These are phyloP conservation scores for Chaetops frenatus DNA, from an alignment of 2,113 vertebrate species.

Conservation along the genomic window DNA sequence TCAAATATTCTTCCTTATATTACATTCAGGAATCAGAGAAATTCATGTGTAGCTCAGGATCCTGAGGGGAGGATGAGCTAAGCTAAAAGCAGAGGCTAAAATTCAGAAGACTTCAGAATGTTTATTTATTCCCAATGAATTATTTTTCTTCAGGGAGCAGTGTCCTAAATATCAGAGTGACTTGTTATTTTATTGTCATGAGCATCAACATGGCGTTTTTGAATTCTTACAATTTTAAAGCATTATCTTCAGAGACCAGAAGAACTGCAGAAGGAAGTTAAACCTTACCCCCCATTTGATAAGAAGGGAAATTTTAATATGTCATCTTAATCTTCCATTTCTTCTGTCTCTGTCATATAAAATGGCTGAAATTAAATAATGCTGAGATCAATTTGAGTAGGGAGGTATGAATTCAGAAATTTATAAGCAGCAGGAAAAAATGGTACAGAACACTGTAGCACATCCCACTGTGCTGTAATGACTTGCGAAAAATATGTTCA, in stretches of 20 bases:
- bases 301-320: not conserved
- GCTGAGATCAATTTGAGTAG: not conserved
- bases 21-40: not conserved
- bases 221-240: not conserved
- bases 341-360: not conserved
- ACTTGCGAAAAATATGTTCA: not conserved
- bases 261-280: not conserved
- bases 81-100: not conserved
- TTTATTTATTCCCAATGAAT: not conserved
- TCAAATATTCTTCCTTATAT: not conserved
- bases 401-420: not conserved
- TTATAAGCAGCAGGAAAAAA: not conserved
- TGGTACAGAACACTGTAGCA: not conserved
- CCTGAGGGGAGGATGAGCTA: not conserved
- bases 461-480: not conserved
- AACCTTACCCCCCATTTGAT: not conserved
- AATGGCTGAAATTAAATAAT: not conserved
- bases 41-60: not conserved
- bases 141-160: not conserved
- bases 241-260: not conserved
- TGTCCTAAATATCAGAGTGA: not conserved
- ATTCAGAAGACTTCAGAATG: not conserved
- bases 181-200: not conserved
- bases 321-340: not conserved
- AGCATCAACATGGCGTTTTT: not conserved